These are phyloP conservation scores for Microctenopoma lineatum DNA, from an alignment of 2,797 vertebrate species.

Conservation along the genomic window DNA sequence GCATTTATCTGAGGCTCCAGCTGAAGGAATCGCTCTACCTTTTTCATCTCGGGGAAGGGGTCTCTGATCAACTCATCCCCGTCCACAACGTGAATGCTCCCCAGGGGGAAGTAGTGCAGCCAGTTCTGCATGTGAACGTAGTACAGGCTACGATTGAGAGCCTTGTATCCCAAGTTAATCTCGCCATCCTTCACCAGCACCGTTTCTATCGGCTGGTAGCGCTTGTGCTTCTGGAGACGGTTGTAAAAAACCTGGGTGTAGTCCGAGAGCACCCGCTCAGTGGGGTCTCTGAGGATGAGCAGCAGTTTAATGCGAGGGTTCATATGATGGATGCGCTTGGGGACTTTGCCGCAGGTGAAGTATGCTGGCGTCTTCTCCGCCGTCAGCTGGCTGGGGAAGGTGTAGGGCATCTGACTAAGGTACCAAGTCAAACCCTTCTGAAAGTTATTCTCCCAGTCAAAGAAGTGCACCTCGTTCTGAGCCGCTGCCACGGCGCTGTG, in stretches of 20 bases:
- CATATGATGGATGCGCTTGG: slow-evolving; percentile 89
- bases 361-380: slow-evolving; percentile 98
- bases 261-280: slow-evolving; percentile 94
- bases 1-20: slow-evolving; percentile 91
- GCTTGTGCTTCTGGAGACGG: slow-evolving; percentile 94
- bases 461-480: slow-evolving; percentile 96
- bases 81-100: slow-evolving; percentile 92
- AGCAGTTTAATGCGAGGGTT: slow-evolving; percentile 89
- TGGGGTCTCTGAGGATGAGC: slow-evolving; percentile 95
- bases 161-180: slow-evolving; percentile 94
- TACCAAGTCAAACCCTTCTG: slow-evolving; percentile 92
- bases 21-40: slow-evolving; percentile 91
- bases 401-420: slow-evolving; percentile 92
- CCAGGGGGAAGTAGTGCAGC: slow-evolving; percentile 90
- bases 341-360: slow-evolving; percentile 92
- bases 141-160: slow-evolving; percentile 95
- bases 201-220: slow-evolving; percentile 89
- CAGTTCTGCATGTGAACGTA: slow-evolving; percentile 93
- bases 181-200: slow-evolving; percentile 89
- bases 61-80: slow-evolving; percentile 92
- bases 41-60: slow-evolving; percentile 93
- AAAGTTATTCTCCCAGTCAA: slow-evolving; percentile 95
- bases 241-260: slow-evolving; percentile 99
- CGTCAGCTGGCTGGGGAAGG: slow-evolving; percentile 88
- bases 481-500: slow-evolving; percentile 90